Conservation (phyloP, 2,888 invertebrate genomes). For the Drosophila phalerata region DNA sequence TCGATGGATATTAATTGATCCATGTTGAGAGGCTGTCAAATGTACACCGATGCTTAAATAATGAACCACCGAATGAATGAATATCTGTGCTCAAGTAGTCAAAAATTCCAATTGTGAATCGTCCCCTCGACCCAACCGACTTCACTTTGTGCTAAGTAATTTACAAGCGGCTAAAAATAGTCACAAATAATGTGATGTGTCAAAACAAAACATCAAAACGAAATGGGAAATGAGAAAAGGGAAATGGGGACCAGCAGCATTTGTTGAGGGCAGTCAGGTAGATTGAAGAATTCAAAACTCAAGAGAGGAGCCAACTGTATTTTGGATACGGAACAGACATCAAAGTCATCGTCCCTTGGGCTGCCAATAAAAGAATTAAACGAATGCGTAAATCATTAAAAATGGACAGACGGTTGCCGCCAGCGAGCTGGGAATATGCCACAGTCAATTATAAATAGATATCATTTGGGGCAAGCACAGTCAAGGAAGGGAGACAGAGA, state of each 20-base stretch:
- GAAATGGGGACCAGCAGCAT: not conserved
- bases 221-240: slow-evolving; percentile 12
- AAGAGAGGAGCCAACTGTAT: slow-evolving; percentile 30
- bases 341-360: slow-evolving; percentile 60
- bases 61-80: slow-evolving; percentile 42
- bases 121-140: slow-evolving; percentile 8
- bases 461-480: slow-evolving; percentile 4
- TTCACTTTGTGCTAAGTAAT: slow-evolving; percentile 60
- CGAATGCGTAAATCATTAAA: slow-evolving; percentile 72
- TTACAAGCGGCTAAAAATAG: slow-evolving; percentile 70
- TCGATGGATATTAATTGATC: slow-evolving; percentile 76
- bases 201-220: slow-evolving; percentile 80
- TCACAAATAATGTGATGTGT: slow-evolving; percentile 72
- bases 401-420: slow-evolving; percentile 57
- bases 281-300: slow-evolving; percentile 43
- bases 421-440: slow-evolving; percentile 56
- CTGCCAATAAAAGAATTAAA: slow-evolving; percentile 79
- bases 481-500: too few species aligned
- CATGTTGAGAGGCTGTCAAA: slow-evolving; percentile 75
- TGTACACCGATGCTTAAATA: slow-evolving; percentile 60
- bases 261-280: slow-evolving; percentile 13
- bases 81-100: slow-evolving; percentile 38
- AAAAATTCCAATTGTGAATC: slow-evolving; percentile 65
- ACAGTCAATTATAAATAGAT: slow-evolving; percentile 69
- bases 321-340: slow-evolving; percentile 52